Percentiles rank a stretch among this genome's conserved stretches.
Conservation (phyloP, 2,797 vertebrate genomes). For the Danio jaintianensis region DNA sequence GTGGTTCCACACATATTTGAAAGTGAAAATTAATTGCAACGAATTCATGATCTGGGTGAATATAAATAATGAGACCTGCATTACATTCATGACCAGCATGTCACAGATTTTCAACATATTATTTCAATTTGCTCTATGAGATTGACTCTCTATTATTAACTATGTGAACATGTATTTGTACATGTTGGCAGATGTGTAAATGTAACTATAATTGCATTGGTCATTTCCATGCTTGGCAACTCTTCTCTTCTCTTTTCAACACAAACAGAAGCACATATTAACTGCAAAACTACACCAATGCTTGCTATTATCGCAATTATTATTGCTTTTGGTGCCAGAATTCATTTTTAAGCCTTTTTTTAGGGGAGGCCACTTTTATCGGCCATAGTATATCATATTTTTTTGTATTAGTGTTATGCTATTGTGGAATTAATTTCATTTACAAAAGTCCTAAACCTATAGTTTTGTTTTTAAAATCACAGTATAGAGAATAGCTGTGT, state of each 20-base stretch:
- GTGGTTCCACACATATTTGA: slow-evolving; percentile 47
- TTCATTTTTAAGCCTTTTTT: too few relatives aligned
- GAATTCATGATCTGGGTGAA: slow-evolving; percentile 54
- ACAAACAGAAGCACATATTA: not conserved
- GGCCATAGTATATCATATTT: too few relatives aligned
- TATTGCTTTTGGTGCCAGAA: slow-evolving; percentile 11
- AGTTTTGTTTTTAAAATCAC: too few relatives aligned
- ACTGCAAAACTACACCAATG: not conserved
- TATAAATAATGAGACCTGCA: slow-evolving; percentile 15
- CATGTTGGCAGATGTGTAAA: slow-evolving; percentile 26
- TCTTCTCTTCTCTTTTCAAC: not conserved
- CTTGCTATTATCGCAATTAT: slow-evolving; percentile 11
- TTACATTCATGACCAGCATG: not conserved
- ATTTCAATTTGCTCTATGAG: not conserved
- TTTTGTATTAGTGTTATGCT: too few relatives aligned
- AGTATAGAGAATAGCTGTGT: too few relatives aligned
- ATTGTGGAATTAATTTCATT: too few relatives aligned
- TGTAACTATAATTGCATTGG: slow-evolving; percentile 58
- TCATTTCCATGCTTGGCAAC: slow-evolving; percentile 4
- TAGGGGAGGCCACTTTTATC: too few relatives aligned
- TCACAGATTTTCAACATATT: not conserved
- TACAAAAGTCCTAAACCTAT: too few relatives aligned
- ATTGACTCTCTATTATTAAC: not conserved
- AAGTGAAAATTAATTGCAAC: slow-evolving; percentile 66
- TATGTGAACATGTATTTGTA: not conserved